These are phyloP conservation scores for Microplitis demolitor DNA, from an alignment of 1,140 invertebrate species.

Conservation along the genomic window DNA sequence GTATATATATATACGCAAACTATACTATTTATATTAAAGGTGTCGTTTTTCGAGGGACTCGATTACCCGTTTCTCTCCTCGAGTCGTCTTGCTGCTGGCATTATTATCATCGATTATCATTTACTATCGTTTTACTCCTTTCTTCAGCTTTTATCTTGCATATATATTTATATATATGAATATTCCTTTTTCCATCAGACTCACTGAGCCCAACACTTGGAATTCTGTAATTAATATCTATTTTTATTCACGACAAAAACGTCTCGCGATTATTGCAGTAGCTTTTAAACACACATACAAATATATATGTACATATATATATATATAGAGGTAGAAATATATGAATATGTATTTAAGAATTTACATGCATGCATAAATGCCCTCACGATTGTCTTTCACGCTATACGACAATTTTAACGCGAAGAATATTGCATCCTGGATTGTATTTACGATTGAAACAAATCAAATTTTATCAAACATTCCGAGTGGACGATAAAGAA, in stretches of 20 bases:
- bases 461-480: constrained; percentile 64
- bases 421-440: background rate
- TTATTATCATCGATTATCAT: constrained; percentile 6
- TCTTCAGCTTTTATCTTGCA: background rate
- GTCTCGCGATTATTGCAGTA: background rate
- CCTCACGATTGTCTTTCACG: constrained; percentile 1
- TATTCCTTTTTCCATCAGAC: background rate
- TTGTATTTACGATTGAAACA: constrained; percentile 61
- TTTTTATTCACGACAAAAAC: background rate
- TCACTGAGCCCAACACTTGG: background rate
- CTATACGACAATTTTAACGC: background rate
- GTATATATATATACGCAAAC: constrained; percentile 33
- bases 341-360: background rate
- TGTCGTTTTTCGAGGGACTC: constrained; percentile 10
- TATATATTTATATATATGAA: background rate
- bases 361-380: background rate
- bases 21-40: constrained; percentile 7
- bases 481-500: constrained; percentile 59
- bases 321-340: too few species aligned
- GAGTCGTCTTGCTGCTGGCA: background rate
- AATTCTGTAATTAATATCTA: background rate
- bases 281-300: too few species aligned
- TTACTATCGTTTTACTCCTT: background rate
- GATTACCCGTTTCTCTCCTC: constrained; percentile 6
- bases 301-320: too few species aligned